These are phyloP conservation scores for Paedocypris sp. DNA, from an alignment of 2,113 vertebrate species.

Conservation along the genomic window DNA sequence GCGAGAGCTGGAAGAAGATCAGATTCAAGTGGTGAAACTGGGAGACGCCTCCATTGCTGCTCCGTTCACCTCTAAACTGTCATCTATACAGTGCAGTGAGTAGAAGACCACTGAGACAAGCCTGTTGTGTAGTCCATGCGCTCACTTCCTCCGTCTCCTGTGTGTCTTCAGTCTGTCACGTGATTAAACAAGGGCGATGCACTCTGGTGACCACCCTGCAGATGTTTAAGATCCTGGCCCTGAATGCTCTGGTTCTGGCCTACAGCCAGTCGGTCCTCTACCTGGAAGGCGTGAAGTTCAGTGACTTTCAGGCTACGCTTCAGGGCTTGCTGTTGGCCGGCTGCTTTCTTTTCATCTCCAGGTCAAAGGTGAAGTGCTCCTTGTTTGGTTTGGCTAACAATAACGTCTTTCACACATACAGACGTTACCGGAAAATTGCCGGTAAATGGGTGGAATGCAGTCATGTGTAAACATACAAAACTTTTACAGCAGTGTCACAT, in stretches of 20 bases:
- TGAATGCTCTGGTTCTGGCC: conserved; percentile 88
- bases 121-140: no score
- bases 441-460: no score
- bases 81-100: conserved; percentile 95
- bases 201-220: conserved; percentile 91
- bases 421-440: no score
- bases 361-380: conserved; percentile 78
- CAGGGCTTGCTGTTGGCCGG: conserved; percentile 89
- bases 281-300: conserved; percentile 93
- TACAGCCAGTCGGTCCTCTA: conserved; percentile 97
- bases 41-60: conserved; percentile 95
- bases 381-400: no score
- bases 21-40: conserved; percentile 81
- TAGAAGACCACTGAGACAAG: neutral
- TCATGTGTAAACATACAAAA: no score
- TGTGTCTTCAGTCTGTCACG: conserved; percentile 77
- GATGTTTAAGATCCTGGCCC: conserved; percentile 95
- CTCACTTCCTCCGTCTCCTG: no score
- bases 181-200: conserved; percentile 96
- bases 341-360: conserved; percentile 96
- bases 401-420: no score
- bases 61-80: conserved; percentile 94
- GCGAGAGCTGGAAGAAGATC: conserved; percentile 88
- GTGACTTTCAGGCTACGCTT: conserved; percentile 89
- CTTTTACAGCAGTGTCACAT: no score